These are phyloP conservation scores for Kryptolebias ocellatus DNA, from an alignment of 2,797 vertebrate genomes.

Conservation along the genomic window DNA sequence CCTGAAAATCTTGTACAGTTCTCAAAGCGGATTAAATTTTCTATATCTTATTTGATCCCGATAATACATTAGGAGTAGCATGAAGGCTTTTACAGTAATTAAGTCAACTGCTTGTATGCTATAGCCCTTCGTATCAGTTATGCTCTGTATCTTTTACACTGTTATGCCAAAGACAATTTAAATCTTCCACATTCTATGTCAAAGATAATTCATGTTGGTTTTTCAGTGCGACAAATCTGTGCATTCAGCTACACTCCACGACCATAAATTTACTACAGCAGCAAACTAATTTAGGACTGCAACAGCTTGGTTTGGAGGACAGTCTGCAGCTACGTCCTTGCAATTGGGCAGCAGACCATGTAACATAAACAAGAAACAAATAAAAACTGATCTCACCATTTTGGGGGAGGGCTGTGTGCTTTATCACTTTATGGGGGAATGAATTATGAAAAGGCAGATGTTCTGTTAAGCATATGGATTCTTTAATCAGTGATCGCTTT, in stretches of 20 bases:
- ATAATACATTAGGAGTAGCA: neutral
- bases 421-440: slow-evolving; percentile 50
- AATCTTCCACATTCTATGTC: slow-evolving; percentile 12
- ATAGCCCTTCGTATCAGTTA: slow-evolving; percentile 22
- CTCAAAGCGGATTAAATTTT: neutral
- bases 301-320: slow-evolving; percentile 50
- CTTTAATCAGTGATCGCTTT: slow-evolving; percentile 61
- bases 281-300: slow-evolving; percentile 44
- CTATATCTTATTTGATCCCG: neutral
- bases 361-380: neutral
- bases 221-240: slow-evolving; percentile 28
- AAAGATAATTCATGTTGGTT: slow-evolving; percentile 35
- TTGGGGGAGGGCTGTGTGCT: slow-evolving; percentile 24
- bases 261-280: slow-evolving; percentile 39
- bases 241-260: slow-evolving; percentile 33
- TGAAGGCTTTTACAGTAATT: slow-evolving; percentile 14
- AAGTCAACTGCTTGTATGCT: slow-evolving; percentile 12
- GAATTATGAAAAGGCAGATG: slow-evolving; percentile 61
- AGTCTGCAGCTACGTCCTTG: slow-evolving; percentile 42
- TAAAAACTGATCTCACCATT: slow-evolving; percentile 37
- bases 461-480: slow-evolving; percentile 60
- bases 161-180: slow-evolving; percentile 42
- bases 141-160: slow-evolving; percentile 18
- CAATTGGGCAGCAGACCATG: slow-evolving; percentile 37
- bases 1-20: neutral